phyloP scores from a whole-genome alignment of 2,113 vertebrate species.

The Clinocottus analis region DNA sequence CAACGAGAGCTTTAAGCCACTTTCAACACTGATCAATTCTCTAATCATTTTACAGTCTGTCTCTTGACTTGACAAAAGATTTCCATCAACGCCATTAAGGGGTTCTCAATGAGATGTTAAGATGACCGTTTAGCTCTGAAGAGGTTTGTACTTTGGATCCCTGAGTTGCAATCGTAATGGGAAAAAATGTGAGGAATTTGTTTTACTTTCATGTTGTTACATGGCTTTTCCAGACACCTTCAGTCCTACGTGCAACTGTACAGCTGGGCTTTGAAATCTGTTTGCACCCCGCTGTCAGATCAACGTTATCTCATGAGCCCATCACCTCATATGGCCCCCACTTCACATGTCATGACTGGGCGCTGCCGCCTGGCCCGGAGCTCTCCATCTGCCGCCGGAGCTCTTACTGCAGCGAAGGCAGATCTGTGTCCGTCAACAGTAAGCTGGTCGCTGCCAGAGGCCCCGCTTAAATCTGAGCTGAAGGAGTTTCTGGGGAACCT shows the following conservation, averaged over 20 bases:
- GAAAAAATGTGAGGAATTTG: constrained; percentile 72
- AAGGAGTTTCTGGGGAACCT: neutral
- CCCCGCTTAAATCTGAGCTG: neutral
- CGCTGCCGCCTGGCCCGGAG: neutral
- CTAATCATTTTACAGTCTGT: constrained; percentile 30
- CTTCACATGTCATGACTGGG: constrained; percentile 37
- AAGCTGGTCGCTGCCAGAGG: too few relatives aligned
- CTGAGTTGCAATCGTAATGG: constrained; percentile 26
- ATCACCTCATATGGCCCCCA: constrained; percentile 34
- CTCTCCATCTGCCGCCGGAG: neutral
- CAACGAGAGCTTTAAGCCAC: constrained; percentile 7
- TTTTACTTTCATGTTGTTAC: constrained; percentile 65
- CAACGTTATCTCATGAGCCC: neutral
- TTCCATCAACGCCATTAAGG: neutral
- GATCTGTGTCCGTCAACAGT: neutral
- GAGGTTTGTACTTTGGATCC: constrained; percentile 29
- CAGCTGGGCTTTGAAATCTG: constrained; percentile 15
- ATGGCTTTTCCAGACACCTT: constrained; percentile 53
- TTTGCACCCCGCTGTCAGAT: neutral
- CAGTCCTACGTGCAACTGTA: neutral
- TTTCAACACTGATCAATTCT: constrained; percentile 18
- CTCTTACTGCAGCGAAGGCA: neutral
- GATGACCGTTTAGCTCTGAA: constrained; percentile 13
- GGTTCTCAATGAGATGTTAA: neutral
- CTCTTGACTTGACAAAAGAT: constrained; percentile 13